phyloP scores from a whole-genome alignment of 2,113 vertebrate genomes.

The Podilymbus podiceps region DNA sequence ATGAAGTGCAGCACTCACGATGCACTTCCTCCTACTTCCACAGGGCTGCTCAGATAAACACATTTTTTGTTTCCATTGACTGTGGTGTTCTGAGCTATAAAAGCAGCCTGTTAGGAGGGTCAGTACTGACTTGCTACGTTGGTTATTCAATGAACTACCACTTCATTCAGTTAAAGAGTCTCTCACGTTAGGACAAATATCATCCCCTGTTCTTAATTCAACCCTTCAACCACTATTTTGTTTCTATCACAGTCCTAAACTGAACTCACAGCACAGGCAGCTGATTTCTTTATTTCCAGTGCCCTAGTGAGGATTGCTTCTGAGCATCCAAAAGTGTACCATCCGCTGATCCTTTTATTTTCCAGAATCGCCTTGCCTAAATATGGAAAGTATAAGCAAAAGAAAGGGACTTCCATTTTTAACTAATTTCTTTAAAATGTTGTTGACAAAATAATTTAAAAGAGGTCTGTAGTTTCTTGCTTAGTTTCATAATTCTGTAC shows the following conservation, averaged over 20 bases:
- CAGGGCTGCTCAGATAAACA: neutral
- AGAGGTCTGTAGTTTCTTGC: neutral
- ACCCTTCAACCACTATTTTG: neutral
- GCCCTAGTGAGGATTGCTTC: neutral
- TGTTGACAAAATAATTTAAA: neutral
- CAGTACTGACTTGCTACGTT: neutral
- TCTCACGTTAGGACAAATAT: neutral
- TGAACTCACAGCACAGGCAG: neutral
- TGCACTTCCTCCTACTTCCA: neutral
- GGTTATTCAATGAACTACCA: neutral
- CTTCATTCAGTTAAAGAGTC: neutral
- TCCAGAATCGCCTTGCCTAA: neutral
- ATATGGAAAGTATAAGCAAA: neutral
- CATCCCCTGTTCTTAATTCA: neutral
- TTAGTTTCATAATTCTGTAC: neutral
- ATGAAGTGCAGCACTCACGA: neutral
- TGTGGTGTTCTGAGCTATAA: neutral
- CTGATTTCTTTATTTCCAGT: neutral
- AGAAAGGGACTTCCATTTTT: neutral
- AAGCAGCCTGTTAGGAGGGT: neutral
- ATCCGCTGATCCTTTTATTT: neutral
- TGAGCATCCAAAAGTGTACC: neutral
- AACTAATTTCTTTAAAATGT: neutral
- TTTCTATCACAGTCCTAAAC: neutral
- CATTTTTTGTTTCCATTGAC: neutral